A percentile compares a stretch with the other conserved stretches of the same genome.
phyloP scores from a whole-genome alignment of 2,888 invertebrate genomes.

The Calliscelio sp. region DNA sequence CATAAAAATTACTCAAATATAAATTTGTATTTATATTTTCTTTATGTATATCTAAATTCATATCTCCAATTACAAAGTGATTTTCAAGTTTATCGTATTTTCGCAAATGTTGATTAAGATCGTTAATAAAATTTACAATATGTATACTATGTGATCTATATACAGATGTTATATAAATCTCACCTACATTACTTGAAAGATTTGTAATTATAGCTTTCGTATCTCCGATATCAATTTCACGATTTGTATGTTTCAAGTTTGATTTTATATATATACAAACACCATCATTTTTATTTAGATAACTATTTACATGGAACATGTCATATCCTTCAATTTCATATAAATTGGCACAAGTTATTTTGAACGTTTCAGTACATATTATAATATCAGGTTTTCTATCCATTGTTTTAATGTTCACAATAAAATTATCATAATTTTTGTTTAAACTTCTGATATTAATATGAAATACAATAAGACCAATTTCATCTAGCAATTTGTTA shows the following conservation, averaged over 20 bases:
- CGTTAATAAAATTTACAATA: background rate
- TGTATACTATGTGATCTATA: constrained; percentile 1
- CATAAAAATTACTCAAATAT: background rate
- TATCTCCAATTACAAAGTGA: constrained; percentile 6
- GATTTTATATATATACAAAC: too few species aligned
- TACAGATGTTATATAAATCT: background rate
- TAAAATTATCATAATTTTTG: constrained; percentile 6
- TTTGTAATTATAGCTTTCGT: background rate
- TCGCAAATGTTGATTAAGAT: background rate
- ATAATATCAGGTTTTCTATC: background rate
- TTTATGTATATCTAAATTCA: constrained; percentile 9
- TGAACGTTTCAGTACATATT: background rate
- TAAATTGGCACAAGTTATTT: background rate
- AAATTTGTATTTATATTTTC: background rate
- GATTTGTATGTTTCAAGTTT: background rate
- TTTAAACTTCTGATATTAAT: background rate
- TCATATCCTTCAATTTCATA: background rate
- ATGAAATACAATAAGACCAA: background rate
- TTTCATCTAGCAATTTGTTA: background rate
- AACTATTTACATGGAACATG: background rate
- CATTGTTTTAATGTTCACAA: background rate
- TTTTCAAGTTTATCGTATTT: background rate
- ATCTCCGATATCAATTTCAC: background rate
- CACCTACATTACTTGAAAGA: background rate
- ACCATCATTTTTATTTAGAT: background rate